Evolutionary conservation across 1,140 invertebrate genomes (phyloP), one percentile per base, ranked within the genome.

Genomic region (Diabrotica undecimpunctata): DNA sequence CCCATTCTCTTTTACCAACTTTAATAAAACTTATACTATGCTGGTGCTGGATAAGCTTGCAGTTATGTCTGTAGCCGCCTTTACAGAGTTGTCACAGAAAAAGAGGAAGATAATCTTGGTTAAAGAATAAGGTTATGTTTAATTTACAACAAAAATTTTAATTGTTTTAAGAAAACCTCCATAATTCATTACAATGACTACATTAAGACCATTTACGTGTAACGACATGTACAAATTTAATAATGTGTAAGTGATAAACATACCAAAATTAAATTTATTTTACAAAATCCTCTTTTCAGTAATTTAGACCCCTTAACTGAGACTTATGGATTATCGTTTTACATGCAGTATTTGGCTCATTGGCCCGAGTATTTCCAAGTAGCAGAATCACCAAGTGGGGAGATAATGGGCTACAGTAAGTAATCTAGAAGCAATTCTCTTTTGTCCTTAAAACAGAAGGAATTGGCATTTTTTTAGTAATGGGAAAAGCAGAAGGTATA

Each of bases 301-400:
- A 98, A 99, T 83, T 84, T 99, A 74, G 97, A 99, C 83, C 92
- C 95, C 7, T 82, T 98, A 12, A 99, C 97, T 12, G 97, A 99
- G 84, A 99, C 96, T 54, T 99, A 98, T 86, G 96, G 95, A 5
- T 81, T 99, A 55, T 91, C 93, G 2, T 99, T 99, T 83, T 99
- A 99, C 75, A 92, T 98, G 80, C 95, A 97, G 77, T 99, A 99
- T 82, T 82, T 98, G 72, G 94, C 95, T 6, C 94, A 96, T 79
- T 99, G 96, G 96, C 96, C 97, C n/a, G 97, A 99, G 82, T 98
- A 97, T 81, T 98, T 99, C 80, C 94, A 97, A 85, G 90, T 98
- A 37, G 93, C 94, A 13, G 95, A 98, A 85, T 93, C 95, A 50
- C 93, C 95, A 11, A 92, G 87, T 80, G 96, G 95, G 5, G 90